These are phyloP conservation scores for Leptoclinus maculatus DNA, from an alignment of 2,797 vertebrate species.

Conservation along the genomic window DNA sequence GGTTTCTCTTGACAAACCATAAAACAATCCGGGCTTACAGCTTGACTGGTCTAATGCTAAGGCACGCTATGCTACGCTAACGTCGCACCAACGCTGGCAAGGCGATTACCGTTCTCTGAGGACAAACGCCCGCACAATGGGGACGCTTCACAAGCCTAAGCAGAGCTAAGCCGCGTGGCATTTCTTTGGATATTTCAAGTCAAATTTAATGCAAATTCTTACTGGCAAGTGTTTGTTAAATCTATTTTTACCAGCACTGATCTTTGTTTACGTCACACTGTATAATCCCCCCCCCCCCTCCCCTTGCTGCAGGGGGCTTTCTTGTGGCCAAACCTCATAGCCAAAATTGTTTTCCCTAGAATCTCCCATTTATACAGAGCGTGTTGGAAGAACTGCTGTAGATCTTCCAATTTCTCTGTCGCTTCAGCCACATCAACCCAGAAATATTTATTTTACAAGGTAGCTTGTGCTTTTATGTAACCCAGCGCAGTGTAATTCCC, in stretches of 20 bases:
- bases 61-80: slow-evolving; percentile 34
- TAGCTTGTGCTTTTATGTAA: slow-evolving; percentile 47
- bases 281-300: slow-evolving; percentile 31
- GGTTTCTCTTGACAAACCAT: slow-evolving; percentile 45
- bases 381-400: slow-evolving; percentile 25
- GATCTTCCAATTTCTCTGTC: slow-evolving; percentile 31
- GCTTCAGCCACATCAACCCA: slow-evolving; percentile 62
- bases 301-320: slow-evolving; percentile 40
- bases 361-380: slow-evolving; percentile 50
- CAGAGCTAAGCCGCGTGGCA: slow-evolving; percentile 45
- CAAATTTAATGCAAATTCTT: slow-evolving; percentile 56
- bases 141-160: slow-evolving; percentile 46
- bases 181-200: slow-evolving; percentile 59
- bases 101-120: slow-evolving; percentile 32
- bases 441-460: slow-evolving; percentile 66
- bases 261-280: slow-evolving; percentile 56
- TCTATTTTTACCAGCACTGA: slow-evolving; percentile 65
- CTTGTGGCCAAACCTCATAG: slow-evolving; percentile 58
- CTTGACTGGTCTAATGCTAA: slow-evolving; percentile 34
- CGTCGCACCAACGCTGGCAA: slow-evolving; percentile 27
- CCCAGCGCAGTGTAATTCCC: slow-evolving; percentile 34
- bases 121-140: slow-evolving; percentile 28
- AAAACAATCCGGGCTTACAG: slow-evolving; percentile 50
- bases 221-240: slow-evolving; percentile 47
- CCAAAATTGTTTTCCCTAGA: slow-evolving; percentile 57